These are phyloP conservation scores for Helarctos malayanus DNA, from an alignment of 2,797 vertebrate genomes.

Conservation along the genomic window DNA sequence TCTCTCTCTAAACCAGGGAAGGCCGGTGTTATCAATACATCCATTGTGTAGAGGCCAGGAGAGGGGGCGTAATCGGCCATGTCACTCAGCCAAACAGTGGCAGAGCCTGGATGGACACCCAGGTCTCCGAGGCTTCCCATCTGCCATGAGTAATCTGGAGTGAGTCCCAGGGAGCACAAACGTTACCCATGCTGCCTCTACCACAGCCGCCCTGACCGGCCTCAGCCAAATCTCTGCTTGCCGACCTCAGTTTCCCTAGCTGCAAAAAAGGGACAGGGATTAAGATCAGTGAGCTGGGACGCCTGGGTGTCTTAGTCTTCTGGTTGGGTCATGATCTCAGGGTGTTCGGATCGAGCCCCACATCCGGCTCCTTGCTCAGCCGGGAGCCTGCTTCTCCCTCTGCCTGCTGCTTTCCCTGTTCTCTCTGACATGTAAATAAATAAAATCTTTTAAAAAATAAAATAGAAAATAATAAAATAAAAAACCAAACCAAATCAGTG, in stretches of 20 bases:
- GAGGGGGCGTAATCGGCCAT: background rate
- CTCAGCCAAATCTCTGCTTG: background rate
- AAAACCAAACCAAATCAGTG: background rate
- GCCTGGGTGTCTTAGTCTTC: too few relatives aligned
- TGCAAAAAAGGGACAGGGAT: background rate
- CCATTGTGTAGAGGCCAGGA: background rate
- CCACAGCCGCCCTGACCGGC: background rate
- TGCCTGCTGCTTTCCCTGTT: too few relatives aligned
- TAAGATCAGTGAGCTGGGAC: background rate
- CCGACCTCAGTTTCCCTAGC: background rate
- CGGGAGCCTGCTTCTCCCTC: too few relatives aligned
- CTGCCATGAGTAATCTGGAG: background rate
- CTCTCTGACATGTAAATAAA: too few relatives aligned
- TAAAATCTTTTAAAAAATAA: background rate
- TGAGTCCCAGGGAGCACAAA: background rate
- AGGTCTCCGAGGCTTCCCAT: background rate
- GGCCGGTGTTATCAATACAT: background rate
- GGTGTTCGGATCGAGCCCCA: too few relatives aligned
- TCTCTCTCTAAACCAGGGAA: background rate
- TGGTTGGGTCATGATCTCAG: too few relatives aligned
- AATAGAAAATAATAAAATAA: background rate
- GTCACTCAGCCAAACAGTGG: background rate
- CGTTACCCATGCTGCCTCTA: background rate
- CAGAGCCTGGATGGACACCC: background rate
- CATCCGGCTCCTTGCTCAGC: too few relatives aligned